Evolutionary conservation across 2,797 vertebrate genomes (phyloP).

Genomic region (Novumbra hubbsi): DNA sequence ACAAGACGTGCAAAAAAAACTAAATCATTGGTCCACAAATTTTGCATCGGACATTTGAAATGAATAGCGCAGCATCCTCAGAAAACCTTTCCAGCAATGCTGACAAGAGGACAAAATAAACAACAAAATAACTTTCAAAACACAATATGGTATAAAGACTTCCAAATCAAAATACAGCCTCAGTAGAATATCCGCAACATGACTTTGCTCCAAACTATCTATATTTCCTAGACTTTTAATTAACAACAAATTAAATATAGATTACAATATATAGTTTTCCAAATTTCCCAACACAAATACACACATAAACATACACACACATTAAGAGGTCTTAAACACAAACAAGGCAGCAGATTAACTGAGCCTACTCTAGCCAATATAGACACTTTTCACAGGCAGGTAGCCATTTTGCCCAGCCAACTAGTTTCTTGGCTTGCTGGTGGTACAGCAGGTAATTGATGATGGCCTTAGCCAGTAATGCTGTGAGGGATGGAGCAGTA

Average conservation of each 20-base stretch:
- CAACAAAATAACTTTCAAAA: background rate
- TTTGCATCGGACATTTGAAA: background rate
- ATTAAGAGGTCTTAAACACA: background rate
- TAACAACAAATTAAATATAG: conserved; percentile 9
- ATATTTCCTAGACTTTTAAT: background rate
- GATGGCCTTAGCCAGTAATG: conserved; percentile 36
- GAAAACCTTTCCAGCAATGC: background rate
- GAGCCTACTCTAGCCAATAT: conserved; percentile 22
- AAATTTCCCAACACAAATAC: background rate
- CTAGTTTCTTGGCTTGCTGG: conserved; percentile 4
- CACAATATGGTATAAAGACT: background rate
- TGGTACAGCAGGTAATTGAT: conserved; percentile 46
- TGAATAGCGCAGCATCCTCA: background rate
- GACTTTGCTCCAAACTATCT: background rate
- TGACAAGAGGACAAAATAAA: background rate
- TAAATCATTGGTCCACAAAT: background rate
- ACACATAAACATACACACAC: background rate
- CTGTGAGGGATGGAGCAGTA: conserved; percentile 33
- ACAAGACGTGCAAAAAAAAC: background rate
- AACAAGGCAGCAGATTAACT: conserved; percentile 20
- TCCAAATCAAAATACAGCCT: background rate
- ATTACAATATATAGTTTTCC: conserved; percentile 2
- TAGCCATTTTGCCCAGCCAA: conserved; percentile 34
- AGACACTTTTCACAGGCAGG: conserved; percentile 29
- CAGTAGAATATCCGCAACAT: background rate